Base-by-base conservation (phyloP, 2,113 vertebrate species). In the Pongo abelii region DNA sequence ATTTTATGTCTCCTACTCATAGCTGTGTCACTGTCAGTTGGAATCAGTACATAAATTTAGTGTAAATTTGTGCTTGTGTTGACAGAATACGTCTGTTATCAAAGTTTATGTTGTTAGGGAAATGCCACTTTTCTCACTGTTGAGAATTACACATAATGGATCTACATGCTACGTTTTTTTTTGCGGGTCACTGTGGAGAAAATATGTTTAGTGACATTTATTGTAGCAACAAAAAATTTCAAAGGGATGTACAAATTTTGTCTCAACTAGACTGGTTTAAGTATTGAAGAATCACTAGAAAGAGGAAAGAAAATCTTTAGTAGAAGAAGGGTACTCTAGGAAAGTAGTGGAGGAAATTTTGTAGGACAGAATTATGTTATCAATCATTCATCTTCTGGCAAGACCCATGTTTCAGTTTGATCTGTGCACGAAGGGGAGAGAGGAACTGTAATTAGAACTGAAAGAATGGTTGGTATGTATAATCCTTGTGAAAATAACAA, bases 161-260 rank as follows among this genome's bases (percentile, higher is more conserved):
- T 94, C 64, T 90, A 25, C n/a, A 48, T 23, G 80, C 22, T 85
- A 96, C 59, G 17, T 84, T 93, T 72, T 5, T 8, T 88, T 93
- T 88, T 96, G 95, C 97, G 97, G 69, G 92, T 97, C 87, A 92
- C 38, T 67, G 16, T 87, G 10, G 75, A 94, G 92, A 93, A 97
- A 92, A 92, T 89, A 92, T 80, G 23, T 89, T 95, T 94, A 35
- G 16, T 96, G 94, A 93, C 50, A 88, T 87, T 94, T 94, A 79
- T 48, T 20, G 2, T 90, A 59, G 57, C 35, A 83, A 79, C 18
- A 55, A 81, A 96, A 30, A 92, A 87, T 38, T 93, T 97, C 8
- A 52, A 75, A 93, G 35, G 84, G 32, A 72, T 4, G 0, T 2
- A 48, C 89, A 96, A 70, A 57, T 17, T 86, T 97, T 59, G 8